Evolutionary conservation across 2,797 vertebrate species (phyloP).

Genomic region (Capromys pilorides): DNA sequence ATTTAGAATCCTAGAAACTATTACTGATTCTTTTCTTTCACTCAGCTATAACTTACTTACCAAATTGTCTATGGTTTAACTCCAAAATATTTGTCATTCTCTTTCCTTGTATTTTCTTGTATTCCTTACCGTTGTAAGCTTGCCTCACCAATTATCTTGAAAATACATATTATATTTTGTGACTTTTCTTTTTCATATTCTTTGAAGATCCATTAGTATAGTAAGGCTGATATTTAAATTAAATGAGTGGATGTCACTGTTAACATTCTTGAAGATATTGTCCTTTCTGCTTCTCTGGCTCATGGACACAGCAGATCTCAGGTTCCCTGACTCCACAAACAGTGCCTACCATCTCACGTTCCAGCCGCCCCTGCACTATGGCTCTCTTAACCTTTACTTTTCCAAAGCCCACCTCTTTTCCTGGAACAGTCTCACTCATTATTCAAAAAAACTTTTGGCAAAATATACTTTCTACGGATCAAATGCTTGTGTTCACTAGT

Average conservation of each 20-base stretch:
- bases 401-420: neutral
- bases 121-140: neutral
- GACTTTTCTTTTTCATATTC: neutral
- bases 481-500: neutral
- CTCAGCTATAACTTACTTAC: neutral
- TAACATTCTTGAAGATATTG: neutral
- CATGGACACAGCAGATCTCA: fast-evolving
- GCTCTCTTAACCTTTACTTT: neutral
- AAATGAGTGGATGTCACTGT: neutral
- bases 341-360: fast-evolving
- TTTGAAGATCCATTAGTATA: neutral
- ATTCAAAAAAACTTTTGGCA: neutral
- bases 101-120: neutral
- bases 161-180: neutral
- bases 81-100: neutral
- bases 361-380: neutral
- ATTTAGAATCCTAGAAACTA: neutral
- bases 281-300: neutral
- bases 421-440: neutral
- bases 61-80: neutral
- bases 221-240: neutral
- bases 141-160: neutral
- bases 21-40: neutral
- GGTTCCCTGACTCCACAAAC: neutral
- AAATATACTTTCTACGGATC: neutral